phyloP scores from a whole-genome alignment of 1,140 invertebrate species.

The Hycleus cichorii region DNA sequence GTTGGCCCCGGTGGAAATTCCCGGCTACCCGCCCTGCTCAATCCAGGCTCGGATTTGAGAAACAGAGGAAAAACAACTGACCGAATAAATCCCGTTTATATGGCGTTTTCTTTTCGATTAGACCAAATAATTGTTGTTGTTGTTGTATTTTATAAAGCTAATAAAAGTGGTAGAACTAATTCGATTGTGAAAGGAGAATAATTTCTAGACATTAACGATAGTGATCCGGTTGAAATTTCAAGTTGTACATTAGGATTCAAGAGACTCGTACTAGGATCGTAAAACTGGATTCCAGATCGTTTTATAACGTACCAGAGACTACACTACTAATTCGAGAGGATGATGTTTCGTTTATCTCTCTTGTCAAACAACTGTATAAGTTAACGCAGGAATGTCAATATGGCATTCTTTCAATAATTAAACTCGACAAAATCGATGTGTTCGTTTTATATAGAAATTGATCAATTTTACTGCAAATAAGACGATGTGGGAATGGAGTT shows the following conservation, averaged over 20 bases:
- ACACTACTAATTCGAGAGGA: constrained; percentile 19
- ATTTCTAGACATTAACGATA: constrained; percentile 18
- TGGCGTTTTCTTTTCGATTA: too few relatives aligned
- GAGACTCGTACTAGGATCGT: constrained; percentile 15
- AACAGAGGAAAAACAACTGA: too few relatives aligned
- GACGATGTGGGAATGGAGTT: not conserved
- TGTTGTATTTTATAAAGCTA: too few relatives aligned
- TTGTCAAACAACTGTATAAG: constrained; percentile 1
- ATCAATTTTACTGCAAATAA: too few relatives aligned
- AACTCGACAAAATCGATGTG: too few relatives aligned
- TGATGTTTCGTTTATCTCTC: constrained; percentile 12
- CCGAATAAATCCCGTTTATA: too few relatives aligned
- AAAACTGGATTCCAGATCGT: constrained; percentile 22
- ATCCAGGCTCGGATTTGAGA: too few relatives aligned
- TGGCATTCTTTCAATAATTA: too few relatives aligned
- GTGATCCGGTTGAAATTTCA: constrained; percentile 19
- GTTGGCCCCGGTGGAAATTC: too few relatives aligned
- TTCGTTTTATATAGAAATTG: too few relatives aligned
- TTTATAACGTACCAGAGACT: constrained; percentile 18
- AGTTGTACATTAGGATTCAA: constrained; percentile 22
- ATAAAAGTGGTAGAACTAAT: not conserved
- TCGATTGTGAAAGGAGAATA: constrained; percentile 17
- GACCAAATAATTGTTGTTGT: too few relatives aligned
- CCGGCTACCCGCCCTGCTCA: too few relatives aligned
- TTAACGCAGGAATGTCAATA: constrained; percentile 1